phyloP scores from a whole-genome alignment of 2,113 vertebrate species.

The Lanius ludovicianus region DNA sequence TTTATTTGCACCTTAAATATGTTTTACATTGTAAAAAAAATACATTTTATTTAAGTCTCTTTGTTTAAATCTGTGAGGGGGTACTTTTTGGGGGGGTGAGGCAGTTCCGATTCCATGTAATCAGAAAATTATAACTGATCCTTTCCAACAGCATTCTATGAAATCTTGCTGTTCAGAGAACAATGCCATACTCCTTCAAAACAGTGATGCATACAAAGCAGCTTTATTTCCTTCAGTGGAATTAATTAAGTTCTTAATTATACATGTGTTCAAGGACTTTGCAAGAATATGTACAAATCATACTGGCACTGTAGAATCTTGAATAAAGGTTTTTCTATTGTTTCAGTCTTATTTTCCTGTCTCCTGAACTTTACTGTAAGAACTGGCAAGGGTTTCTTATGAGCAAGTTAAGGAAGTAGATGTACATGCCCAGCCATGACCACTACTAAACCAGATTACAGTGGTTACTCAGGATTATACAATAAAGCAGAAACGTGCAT shows the following conservation, averaged over 20 bases:
- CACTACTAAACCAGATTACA: not conserved
- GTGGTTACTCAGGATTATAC: not conserved
- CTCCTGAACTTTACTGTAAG: not conserved
- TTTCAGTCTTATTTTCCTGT: not conserved
- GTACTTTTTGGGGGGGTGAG: accelerated
- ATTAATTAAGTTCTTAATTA: not conserved
- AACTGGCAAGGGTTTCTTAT: not conserved
- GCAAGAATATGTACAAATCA: not conserved
- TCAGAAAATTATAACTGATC: not conserved
- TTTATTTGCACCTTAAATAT: not conserved
- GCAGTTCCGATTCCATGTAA: not conserved
- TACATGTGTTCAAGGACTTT: not conserved
- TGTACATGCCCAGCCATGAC: not conserved
- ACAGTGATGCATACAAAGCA: not conserved
- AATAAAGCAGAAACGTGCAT: not conserved
- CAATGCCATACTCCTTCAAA: not conserved
- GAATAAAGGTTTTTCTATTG: not conserved
- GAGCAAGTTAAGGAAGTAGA: not conserved
- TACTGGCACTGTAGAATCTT: not conserved
- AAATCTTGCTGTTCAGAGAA: not conserved
- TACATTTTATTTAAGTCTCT: not conserved
- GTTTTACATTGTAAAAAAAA: not conserved
- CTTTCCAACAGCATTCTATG: not conserved
- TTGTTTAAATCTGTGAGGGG: not conserved
- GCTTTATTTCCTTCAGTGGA: not conserved